Base-by-base conservation (phyloP, 2,797 vertebrate species). In the Percopsis omiscomaycus region DNA sequence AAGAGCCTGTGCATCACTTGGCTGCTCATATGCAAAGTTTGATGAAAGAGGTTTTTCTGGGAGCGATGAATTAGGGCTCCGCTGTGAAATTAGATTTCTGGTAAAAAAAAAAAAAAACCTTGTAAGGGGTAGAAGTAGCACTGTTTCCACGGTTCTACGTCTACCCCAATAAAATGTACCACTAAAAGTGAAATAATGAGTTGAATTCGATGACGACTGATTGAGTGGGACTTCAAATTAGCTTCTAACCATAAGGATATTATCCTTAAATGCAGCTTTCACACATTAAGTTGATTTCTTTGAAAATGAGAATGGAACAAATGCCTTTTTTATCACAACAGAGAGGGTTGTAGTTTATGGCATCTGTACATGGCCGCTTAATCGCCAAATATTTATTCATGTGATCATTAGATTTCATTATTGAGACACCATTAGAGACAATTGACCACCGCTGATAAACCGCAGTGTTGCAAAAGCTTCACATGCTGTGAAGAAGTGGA, bases 21-120 rank as follows among this genome's bases (percentile, higher is more conserved):
- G 90, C 90, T 93, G 92, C 92, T 92, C 92, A 92, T 92, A 93
- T 94, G 92, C 92, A 94, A 91, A 92, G 91, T 93, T 92, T 94
- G 92, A 94, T 93, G 90, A 93, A 93, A 93, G 90, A 91, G 90
- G 84, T 92, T 93, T 91, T 91, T 91, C 92, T 89, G 84, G 84
- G 90, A 90, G 87, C 88, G 78, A 88, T 90, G 90, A 92, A 93
- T 93, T 91, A 91, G 91, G 90, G 84, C 87, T 88, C 78, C 71
- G 88, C 86, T 89, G 90, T 87, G 85, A 87, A 91, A 91, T 92
- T 91, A 90, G 86, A 91, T 91, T 91, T 79, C 80, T 85, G 74
- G 76, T 84, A 74, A 77, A 86, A 89, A 55, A 54, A 46, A 54
- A 55, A 13, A 55, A 55, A 30, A 55, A 29, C 3, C 87, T 87